Evolutionary conservation across 2,888 invertebrate genomes (phyloP), one percentile per base, ranked within the genome.

Genomic region (Heliconius ethilla): DNA sequence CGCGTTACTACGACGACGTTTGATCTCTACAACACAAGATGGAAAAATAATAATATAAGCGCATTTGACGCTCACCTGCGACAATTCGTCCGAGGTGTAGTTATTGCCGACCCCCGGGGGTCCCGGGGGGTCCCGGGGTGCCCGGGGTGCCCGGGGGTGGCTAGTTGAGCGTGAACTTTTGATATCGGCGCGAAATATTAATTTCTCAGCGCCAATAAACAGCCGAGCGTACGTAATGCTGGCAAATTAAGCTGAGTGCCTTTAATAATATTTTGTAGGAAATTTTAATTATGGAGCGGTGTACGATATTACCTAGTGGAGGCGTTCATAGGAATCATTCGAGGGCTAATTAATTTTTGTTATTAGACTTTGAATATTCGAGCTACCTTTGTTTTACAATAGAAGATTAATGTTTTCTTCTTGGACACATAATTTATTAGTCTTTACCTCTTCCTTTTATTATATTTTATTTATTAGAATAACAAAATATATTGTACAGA

Each of bases 111-210:
- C 88, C 88, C 81, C 87, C 83, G 84, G 89, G 90, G 93, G 92
- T 91, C 51, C 51, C 18, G 51, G 51, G 40, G 40, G 40, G 40
- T 40, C 81, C 87, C 83, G 84, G 89, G 90, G 93, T 92, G 91
- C 51, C 51, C 51, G 18, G 18, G 51, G 51, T 51, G 51, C 81
- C 87, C 83, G 84, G 89, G 90, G 93, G 92, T 91, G 91, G 88
- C 88, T 92, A 93, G 94, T 93, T 92, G 93, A 93, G 94, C 93
- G 93, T 92, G 89, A 93, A 92, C 93, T 90, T 91, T 93, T 93
- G 90, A 93, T 94, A 93, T 93, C 90, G 91, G 90, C 88, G 92
- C 90, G 90, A 93, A 93, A 93, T 94, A 94, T 94, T 94, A 94
- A 93, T 94, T 92, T 93, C 91, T 90, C 91, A 89, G 87, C 90